Conservation (phyloP, 2,797 vertebrate species). For the Acrossocheilus wenchowensis region DNA sequence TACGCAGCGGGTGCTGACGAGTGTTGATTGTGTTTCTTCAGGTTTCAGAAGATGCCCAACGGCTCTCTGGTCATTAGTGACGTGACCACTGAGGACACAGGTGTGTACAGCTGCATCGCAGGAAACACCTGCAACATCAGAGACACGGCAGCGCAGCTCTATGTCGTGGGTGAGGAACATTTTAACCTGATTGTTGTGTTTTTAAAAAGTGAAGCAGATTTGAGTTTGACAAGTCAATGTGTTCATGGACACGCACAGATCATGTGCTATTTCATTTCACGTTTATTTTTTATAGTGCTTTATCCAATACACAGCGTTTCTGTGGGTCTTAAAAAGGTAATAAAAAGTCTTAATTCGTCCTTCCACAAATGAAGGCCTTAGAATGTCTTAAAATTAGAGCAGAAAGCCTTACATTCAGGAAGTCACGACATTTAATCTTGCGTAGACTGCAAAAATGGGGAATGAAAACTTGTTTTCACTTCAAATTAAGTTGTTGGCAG, state of each 20-base stretch:
- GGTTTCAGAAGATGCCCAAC: conserved; percentile 94
- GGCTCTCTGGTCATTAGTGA: conserved; percentile 91
- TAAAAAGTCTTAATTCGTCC: no score
- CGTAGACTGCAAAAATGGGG: no score
- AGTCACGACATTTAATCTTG: no score
- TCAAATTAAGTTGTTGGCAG: background rate
- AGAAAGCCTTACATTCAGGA: no score
- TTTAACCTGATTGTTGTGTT: background rate
- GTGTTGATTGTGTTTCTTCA: conserved; percentile 62
- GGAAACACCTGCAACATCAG: conserved; percentile 97
- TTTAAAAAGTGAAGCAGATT: background rate
- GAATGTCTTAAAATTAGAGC: no score
- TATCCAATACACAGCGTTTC: no score
- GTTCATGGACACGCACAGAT: background rate
- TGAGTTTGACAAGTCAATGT: background rate
- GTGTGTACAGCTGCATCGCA: conserved; percentile 92
- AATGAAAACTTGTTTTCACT: no score
- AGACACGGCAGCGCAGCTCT: conserved; percentile 87
- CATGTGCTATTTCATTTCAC: background rate
- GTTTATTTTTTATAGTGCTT: background rate
- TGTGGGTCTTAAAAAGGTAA: no score
- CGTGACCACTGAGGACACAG: conserved; percentile 89
- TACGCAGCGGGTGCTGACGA: background rate
- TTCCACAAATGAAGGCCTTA: no score
- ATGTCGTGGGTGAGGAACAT: conserved; percentile 88